Evolutionary conservation across 2,113 vertebrate species (phyloP).

Genomic region (Apodemus speciosus): DNA sequence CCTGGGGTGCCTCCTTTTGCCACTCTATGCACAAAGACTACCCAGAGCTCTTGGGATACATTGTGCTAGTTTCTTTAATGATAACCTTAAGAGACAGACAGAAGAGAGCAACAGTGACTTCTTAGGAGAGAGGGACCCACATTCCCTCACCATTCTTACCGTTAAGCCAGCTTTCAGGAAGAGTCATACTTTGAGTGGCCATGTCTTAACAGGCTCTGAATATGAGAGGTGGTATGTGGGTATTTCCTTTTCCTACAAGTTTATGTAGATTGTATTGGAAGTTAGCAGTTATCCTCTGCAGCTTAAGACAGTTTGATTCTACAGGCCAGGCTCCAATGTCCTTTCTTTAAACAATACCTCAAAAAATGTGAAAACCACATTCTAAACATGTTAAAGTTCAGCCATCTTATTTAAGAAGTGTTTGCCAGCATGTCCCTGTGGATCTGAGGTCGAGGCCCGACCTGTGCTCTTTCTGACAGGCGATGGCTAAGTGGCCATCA

Average conservation of each 20-base stretch:
- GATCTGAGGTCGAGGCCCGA: slow-evolving; percentile 44
- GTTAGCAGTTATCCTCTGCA: background rate
- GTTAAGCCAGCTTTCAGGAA: background rate
- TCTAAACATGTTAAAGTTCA: slow-evolving; percentile 31
- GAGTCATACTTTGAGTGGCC: background rate
- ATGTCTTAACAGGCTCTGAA: background rate
- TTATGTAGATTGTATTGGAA: background rate
- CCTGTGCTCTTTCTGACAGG: slow-evolving; percentile 46
- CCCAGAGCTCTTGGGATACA: background rate
- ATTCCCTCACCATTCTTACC: background rate
- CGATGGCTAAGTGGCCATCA: slow-evolving; percentile 25
- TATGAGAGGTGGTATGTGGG: background rate
- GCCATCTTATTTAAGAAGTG: slow-evolving; percentile 48
- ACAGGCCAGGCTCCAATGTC: background rate
- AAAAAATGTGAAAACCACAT: slow-evolving; percentile 6
- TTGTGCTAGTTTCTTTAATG: background rate
- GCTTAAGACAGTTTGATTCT: background rate
- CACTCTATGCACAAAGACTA: accelerated
- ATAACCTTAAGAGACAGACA: background rate
- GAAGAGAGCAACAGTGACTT: background rate
- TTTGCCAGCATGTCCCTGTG: slow-evolving; percentile 60
- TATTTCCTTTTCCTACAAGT: background rate
- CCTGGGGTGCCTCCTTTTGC: background rate
- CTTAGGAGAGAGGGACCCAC: background rate
- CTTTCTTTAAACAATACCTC: slow-evolving; percentile 31